Evolutionary conservation across 2,888 invertebrate genomes (phyloP), one percentile per base, ranked within the genome.

Genomic region (Myathropa florea): DNA sequence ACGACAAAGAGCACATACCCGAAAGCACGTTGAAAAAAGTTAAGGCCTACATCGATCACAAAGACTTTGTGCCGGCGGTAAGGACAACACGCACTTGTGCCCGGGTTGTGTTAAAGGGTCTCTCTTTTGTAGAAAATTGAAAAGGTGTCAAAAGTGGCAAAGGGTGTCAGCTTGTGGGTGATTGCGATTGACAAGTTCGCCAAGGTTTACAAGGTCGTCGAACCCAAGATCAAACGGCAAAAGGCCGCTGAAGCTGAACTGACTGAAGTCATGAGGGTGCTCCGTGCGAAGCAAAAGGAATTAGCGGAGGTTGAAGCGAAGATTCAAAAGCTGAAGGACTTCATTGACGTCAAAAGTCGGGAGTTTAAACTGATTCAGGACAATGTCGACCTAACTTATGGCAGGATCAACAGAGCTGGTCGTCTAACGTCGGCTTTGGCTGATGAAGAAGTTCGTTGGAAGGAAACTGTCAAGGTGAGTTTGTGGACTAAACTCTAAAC

Each of bases 121-220:
- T 70, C 3, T 70, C 3, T 64, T 64, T 30, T 4, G 4, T 28
- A 94, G 89, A 95, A 94, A 88, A 97, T 98, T 0, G 97, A 96
- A 30, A 97, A 96, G 91, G 97, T 96, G 6, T 96, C 96, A 3
- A 95, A 97, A 94, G 98, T 97, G 0, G 97, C 98, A 90, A 96
- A 96, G 89, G 98, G 97, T 9, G 95, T 98, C 93, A 97, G 98
- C 89, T 94, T 98, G 92, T 98, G 98, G 98, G 98, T 98, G 7
- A 94, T 96, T 90, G 98, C 98, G 0, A 96, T 98, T 88, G 97
- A 98, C 89, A 95, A 96, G 91, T 98, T 98, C 91, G 96, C 97
- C 0, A 96, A 96, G 93, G 96, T 98, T 0, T 97, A 95, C 92
- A 95, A 95, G 91, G 95, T 97, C 7, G 98, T 98, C 1, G 97